Evolutionary conservation across 2,888 invertebrate species (phyloP).

Genomic region (Caenorhabditis uteleia): DNA sequence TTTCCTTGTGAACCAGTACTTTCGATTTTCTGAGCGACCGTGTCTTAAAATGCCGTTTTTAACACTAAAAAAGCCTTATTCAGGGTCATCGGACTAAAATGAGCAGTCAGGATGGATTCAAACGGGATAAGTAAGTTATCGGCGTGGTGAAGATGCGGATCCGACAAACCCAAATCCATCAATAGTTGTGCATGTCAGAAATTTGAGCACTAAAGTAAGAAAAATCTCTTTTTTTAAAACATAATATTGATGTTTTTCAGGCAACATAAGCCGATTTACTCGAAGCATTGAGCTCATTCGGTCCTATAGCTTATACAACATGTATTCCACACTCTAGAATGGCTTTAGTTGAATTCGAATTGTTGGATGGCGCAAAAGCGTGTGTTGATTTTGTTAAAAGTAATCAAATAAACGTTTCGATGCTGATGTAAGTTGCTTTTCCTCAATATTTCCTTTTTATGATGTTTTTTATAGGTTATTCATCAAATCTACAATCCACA

Average conservation of each 20-base stretch:
- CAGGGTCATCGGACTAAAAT: too few relatives aligned
- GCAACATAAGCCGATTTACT: constrained; percentile 72
- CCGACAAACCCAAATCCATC: constrained; percentile 72
- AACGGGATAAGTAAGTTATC: too few relatives aligned
- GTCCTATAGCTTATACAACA: constrained; percentile 69
- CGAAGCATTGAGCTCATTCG: constrained; percentile 72
- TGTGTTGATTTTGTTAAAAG: constrained; percentile 60
- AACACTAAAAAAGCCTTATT: too few relatives aligned
- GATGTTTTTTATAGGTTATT: constrained; percentile 78
- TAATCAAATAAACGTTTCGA: constrained; percentile 77
- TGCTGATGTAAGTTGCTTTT: constrained; percentile 75
- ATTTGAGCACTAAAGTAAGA: constrained; percentile 69
- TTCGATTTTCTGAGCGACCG: too few relatives aligned
- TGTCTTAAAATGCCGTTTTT: too few relatives aligned
- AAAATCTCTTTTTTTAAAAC: not conserved
- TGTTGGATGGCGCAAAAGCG: constrained; percentile 60
- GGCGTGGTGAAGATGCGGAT: constrained; percentile 68
- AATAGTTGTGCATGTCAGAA: constrained; percentile 72
- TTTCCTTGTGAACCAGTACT: too few relatives aligned
- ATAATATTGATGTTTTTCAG: constrained; percentile 20
- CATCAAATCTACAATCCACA: constrained; percentile 94
- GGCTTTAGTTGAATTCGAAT: constrained; percentile 67
- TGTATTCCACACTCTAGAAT: constrained; percentile 62
- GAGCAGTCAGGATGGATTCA: too few relatives aligned
- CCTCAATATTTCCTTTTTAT: too few relatives aligned